A percentile compares a stretch with the other conserved stretches of the same genome.
Evolutionary conservation across 2,113 vertebrate genomes (phyloP).

Genomic region (Marcusenius ussheri): DNA sequence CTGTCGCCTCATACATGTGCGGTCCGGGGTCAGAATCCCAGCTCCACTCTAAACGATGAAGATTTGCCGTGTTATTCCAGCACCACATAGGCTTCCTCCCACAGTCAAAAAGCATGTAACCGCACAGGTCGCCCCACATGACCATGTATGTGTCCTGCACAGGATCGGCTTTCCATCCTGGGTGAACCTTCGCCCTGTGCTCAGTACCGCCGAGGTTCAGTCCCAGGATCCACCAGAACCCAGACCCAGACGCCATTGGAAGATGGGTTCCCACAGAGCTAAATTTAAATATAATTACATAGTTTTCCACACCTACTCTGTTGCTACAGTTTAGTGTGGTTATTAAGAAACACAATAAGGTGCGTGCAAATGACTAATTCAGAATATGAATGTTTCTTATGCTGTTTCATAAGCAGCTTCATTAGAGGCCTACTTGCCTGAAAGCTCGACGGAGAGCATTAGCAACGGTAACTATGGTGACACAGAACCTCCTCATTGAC

Average conservation of each 20-base stretch:
- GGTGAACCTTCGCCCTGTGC: background rate
- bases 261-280: background rate
- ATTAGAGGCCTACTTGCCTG: background rate
- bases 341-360: background rate
- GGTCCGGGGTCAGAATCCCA: background rate
- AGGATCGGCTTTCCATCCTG: background rate
- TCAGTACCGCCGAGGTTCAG: background rate
- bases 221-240: background rate
- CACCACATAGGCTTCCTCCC: background rate
- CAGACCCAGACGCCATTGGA: background rate
- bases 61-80: background rate
- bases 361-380: background rate
- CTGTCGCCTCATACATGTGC: background rate
- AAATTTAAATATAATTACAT: background rate
- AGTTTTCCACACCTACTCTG: background rate
- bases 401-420: background rate
- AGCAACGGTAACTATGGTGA: constrained; percentile 18
- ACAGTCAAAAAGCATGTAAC: background rate
- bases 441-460: background rate
- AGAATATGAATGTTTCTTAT: background rate
- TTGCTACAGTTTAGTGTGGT: background rate
- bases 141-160: background rate
- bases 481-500: background rate
- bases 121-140: background rate
- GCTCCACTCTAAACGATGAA: background rate